A percentile compares a stretch with the other conserved stretches of the same genome.
Evolutionary conservation across 1,140 invertebrate species (phyloP).

Genomic region (Battus philenor): DNA sequence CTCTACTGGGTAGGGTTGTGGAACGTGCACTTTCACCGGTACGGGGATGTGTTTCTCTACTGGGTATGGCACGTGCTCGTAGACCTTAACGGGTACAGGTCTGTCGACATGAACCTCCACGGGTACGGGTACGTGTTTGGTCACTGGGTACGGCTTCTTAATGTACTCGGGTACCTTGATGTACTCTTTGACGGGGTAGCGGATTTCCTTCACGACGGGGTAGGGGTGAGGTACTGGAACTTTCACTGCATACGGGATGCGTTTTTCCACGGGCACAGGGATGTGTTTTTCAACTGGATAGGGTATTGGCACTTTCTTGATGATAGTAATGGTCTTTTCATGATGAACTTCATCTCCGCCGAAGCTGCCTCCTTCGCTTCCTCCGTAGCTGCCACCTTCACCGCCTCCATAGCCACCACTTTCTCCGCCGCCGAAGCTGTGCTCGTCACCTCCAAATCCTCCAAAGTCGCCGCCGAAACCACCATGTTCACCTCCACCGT

Average conservation of each 20-base stretch:
- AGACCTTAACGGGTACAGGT: conserved; percentile 81
- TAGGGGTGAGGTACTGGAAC: conserved; percentile 77
- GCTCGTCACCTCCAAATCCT: conserved; percentile 30
- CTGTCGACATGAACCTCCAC: conserved; percentile 80
- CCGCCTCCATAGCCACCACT: not conserved
- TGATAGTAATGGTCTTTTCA: conserved; percentile 84
- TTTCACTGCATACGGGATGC: conserved; percentile 79
- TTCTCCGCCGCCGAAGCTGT: conserved; percentile 32
- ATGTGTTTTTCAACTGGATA: conserved; percentile 79
- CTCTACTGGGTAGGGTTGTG: conserved; percentile 78
- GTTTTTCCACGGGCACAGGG: conserved; percentile 80
- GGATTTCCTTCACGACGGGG: conserved; percentile 79
- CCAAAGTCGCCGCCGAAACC: conserved; percentile 41
- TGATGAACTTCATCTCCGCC: conserved; percentile 39
- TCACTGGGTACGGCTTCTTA: conserved; percentile 80
- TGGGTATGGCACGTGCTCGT: conserved; percentile 78
- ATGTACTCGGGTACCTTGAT: conserved; percentile 80
- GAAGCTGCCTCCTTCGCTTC: conserved; percentile 6
- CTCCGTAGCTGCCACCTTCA: conserved; percentile 14
- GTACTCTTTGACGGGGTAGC: conserved; percentile 79
- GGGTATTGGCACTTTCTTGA: conserved; percentile 80
- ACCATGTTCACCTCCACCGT: conserved; percentile 32
- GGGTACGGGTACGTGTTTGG: conserved; percentile 80
- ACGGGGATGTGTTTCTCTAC: conserved; percentile 81
- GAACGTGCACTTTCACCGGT: conserved; percentile 82